Evolutionary conservation across 2,797 vertebrate genomes (phyloP).

Genomic region (Lemur catta): DNA sequence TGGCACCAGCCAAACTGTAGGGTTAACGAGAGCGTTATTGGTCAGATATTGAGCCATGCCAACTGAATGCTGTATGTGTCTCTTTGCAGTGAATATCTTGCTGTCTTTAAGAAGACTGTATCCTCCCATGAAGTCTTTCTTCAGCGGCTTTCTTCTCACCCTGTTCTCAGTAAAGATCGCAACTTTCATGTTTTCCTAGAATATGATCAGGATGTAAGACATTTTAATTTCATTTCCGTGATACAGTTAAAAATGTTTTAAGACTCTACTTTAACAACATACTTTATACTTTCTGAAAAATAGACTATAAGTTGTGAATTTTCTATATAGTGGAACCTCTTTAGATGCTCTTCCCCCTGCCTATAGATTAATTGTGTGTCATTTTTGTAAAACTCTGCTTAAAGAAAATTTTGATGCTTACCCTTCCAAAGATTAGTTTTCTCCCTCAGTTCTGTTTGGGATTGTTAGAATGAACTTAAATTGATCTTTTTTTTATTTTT

Average conservation of each 20-base stretch:
- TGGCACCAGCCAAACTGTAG: neutral
- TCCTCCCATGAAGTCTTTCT: conserved; percentile 98
- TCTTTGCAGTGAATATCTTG: conserved; percentile 90
- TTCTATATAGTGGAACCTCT: neutral
- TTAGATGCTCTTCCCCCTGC: neutral
- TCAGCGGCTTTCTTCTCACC: conserved; percentile 94
- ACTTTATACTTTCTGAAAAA: neutral
- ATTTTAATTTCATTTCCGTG: conserved; percentile 61
- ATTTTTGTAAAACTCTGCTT: neutral
- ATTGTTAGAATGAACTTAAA: neutral
- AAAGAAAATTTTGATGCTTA: neutral
- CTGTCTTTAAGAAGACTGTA: conserved; percentile 99
- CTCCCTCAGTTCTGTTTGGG: neutral
- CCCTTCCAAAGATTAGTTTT: neutral
- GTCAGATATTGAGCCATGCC: neutral
- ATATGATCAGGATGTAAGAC: conserved; percentile 98
- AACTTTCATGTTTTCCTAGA: conserved; percentile 99
- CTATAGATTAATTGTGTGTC: neutral
- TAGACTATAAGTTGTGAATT: neutral
- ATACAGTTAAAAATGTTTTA: neutral
- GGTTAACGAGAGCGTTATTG: neutral
- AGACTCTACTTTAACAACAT: neutral
- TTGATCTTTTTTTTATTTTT: neutral
- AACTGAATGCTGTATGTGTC: conserved; percentile 10
- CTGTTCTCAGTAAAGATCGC: conserved; percentile 94